Evolutionary conservation across 1,140 invertebrate species (phyloP), one percentile per base, ranked within the genome.

Genomic region (Argopecten irradians): DNA sequence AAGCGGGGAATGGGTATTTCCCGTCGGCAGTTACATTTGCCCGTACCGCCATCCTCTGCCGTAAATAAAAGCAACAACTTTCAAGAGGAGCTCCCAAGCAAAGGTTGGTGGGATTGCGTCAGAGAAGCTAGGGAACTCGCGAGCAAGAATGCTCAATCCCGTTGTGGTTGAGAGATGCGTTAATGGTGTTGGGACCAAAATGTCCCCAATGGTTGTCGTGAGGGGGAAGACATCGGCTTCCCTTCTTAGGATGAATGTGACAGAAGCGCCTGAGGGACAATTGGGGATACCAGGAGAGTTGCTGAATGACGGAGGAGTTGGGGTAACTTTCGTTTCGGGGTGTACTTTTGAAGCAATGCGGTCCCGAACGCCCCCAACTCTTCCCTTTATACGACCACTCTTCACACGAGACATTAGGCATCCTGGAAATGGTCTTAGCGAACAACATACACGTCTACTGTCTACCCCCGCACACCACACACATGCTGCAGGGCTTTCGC

Each of bases 381-480:
- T 83, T 89, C 1, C 3, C 89, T 19, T n/a, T 91, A 28, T 88
- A 91, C 36, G 55, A 41, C 28, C 91, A 91, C 46, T 43, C 34
- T 19, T 85, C 82, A 28, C 90, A 91, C 55, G 88, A 87, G 41
- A 84, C 82, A 55, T 1, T 91, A 14, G 88, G 39, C 11, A 28
- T 89, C 13, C 43, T 91, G 39, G 86, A 91, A 88, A 82, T 84
- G 36, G 90, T 88, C 28, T 34, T 87, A 11, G 0, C 89, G 35
- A 83, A 92, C 22, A 33, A 87, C n/a, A 91, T 90, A 33, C 83
- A 90, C 22, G 82, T 91, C 28, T 28, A 92, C 34, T 89, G 87
- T 33, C 43, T 92, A 36, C 92, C 92, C 28, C 90, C 91, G 11
- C 90, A 93, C 55, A 92, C 91, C 28, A 91, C 91, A 22, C 87